Percentiles rank a stretch among this genome's conserved stretches.
These are phyloP conservation scores for Epistrophe grossulariae DNA, from an alignment of 2,888 invertebrate species.

Conservation along the genomic window DNA sequence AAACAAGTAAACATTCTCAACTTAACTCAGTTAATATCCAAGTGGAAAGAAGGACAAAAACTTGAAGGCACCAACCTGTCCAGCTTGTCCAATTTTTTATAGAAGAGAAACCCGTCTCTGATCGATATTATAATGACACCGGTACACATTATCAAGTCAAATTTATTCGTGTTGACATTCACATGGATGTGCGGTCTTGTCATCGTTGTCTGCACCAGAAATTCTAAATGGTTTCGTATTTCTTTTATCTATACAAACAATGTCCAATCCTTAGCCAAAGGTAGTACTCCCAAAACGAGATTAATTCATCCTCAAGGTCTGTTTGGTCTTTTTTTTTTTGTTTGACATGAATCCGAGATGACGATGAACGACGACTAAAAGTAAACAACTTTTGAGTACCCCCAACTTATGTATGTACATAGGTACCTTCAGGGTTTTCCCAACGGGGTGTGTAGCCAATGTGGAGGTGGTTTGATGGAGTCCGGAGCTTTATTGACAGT, in stretches of 20 bases:
- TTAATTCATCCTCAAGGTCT: conserved; percentile 26
- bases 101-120: conserved; percentile 6
- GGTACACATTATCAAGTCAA: conserved; percentile 23
- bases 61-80: conserved; percentile 46
- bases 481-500: not conserved
- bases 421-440: conserved; percentile 7
- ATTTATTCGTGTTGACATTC: conserved; percentile 32
- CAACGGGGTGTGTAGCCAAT: not conserved
- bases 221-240: conserved; percentile 11
- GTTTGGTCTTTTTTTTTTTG: conserved; percentile 8
- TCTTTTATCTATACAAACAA: not conserved
- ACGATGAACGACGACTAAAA: conserved; percentile 9
- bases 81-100: conserved; percentile 28
- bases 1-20: conserved; percentile 15
- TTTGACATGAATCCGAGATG: not conserved
- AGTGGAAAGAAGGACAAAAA: conserved; percentile 29
- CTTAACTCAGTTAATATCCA: no score
- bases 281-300: not conserved
- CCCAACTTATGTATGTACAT: not conserved
- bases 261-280: not conserved
- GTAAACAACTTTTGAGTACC: conserved; percentile 12
- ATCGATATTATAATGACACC: conserved; percentile 36
- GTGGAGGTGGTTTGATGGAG: not conserved
- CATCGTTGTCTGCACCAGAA: not conserved
- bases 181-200: not conserved